A percentile compares a stretch with the other conserved stretches of the same genome.
These are phyloP conservation scores for Rhineura floridana DNA, from an alignment of 2,113 vertebrate genomes.

Conservation along the genomic window DNA sequence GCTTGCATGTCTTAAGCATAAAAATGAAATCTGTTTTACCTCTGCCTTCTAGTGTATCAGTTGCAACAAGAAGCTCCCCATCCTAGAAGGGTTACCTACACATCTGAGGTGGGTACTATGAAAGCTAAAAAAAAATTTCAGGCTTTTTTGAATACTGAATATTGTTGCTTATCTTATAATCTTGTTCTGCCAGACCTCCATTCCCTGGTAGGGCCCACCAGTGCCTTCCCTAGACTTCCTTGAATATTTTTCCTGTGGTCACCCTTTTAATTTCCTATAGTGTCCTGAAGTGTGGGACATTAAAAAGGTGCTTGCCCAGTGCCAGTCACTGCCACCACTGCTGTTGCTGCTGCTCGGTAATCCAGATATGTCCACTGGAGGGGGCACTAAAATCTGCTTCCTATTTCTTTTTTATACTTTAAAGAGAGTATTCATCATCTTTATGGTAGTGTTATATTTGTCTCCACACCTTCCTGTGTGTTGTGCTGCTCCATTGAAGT, in stretches of 20 bases:
- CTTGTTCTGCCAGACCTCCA: background rate
- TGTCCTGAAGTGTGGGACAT: background rate
- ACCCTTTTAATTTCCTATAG: background rate
- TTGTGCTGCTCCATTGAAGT: background rate
- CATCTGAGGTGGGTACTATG: slow-evolving; percentile 78
- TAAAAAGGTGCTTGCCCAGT: background rate
- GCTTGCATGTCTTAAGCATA: slow-evolving; percentile 36
- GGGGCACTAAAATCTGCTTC: too few species aligned
- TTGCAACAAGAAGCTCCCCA: slow-evolving; percentile 88
- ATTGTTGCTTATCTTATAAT: background rate
- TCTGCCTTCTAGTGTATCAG: slow-evolving; percentile 77
- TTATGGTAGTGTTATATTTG: background rate
- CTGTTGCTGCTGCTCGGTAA: background rate
- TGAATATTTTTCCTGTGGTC: background rate
- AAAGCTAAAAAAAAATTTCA: background rate
- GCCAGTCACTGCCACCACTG: too few species aligned
- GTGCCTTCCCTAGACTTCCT: background rate
- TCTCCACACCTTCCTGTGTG: background rate
- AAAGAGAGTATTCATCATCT: background rate
- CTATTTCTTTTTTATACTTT: background rate
- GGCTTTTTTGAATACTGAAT: background rate
- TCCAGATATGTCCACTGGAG: background rate
- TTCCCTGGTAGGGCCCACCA: background rate
- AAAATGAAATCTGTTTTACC: slow-evolving; percentile 50
- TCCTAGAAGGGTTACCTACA: slow-evolving; percentile 83